phyloP scores from a whole-genome alignment of 2,113 vertebrate genomes.

The Lichenostomus cassidix region DNA sequence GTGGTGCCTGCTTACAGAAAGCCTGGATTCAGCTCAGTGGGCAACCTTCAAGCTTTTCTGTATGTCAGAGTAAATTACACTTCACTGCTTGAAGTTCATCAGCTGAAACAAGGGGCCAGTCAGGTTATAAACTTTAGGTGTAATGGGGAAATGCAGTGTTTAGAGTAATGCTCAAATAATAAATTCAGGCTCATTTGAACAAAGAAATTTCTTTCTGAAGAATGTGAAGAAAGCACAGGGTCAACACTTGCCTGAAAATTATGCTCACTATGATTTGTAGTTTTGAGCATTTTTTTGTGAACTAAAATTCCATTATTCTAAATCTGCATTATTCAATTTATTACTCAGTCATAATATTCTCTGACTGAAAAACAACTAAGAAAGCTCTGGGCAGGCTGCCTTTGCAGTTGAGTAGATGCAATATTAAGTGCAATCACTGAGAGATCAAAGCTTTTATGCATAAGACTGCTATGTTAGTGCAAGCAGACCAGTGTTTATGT shows the following conservation, averaged over 20 bases:
- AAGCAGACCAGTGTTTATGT: background rate
- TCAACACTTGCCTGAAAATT: background rate
- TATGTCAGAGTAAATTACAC: background rate
- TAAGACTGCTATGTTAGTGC: background rate
- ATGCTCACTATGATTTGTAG: background rate
- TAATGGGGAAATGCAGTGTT: background rate
- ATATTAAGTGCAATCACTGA: background rate
- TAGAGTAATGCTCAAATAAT: background rate
- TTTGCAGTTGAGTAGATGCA: background rate
- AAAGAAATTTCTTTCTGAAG: background rate
- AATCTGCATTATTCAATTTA: background rate
- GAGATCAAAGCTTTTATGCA: background rate
- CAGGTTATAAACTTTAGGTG: background rate
- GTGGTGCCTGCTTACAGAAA: background rate
- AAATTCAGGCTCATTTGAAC: background rate
- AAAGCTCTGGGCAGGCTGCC: background rate
- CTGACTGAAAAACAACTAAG: background rate
- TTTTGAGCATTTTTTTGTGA: background rate
- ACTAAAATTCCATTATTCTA: background rate
- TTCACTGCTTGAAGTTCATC: background rate
- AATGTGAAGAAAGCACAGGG: background rate
- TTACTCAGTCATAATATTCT: background rate
- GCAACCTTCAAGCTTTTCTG: background rate
- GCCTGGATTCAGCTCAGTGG: background rate
- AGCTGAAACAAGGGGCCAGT: background rate